Percentiles rank a stretch among this genome's conserved stretches.
Conservation (phyloP, 2,888 invertebrate genomes). For the Parnassius mnemosyne region DNA sequence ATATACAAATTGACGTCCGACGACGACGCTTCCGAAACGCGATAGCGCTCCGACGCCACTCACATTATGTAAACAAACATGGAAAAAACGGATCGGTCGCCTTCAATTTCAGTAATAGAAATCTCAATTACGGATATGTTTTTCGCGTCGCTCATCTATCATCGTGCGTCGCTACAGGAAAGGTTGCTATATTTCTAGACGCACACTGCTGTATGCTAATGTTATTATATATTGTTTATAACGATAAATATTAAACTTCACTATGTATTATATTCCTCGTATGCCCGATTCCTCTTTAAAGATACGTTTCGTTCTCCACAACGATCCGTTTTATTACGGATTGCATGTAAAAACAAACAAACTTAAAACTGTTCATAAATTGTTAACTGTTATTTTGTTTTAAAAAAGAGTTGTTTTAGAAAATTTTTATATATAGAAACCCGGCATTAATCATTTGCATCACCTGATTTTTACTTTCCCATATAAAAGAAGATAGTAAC, state of each 20-base stretch:
- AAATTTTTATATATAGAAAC: too few relatives aligned
- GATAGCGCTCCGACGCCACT: slow-evolving; percentile 70
- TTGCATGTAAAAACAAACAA: too few relatives aligned
- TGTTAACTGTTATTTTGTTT: too few relatives aligned
- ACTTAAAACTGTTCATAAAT: too few relatives aligned
- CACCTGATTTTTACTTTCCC: too few relatives aligned
- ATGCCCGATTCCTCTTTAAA: too few relatives aligned
- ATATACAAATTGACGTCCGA: slow-evolving; percentile 80
- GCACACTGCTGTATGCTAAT: slow-evolving; percentile 19
- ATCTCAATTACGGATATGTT: slow-evolving; percentile 79
- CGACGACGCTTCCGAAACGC: slow-evolving; percentile 72
- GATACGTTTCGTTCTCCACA: too few relatives aligned
- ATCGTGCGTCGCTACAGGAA: slow-evolving; percentile 49
- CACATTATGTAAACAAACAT: slow-evolving; percentile 77
- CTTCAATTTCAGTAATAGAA: slow-evolving; percentile 77
- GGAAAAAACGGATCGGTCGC: slow-evolving; percentile 65
- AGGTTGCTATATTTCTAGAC: slow-evolving; percentile 8
- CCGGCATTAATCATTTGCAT: too few relatives aligned
- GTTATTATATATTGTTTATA: slow-evolving; percentile 1
- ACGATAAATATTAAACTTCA: neutral
- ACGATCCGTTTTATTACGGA: too few relatives aligned
- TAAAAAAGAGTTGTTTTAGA: too few relatives aligned
- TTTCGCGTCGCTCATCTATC: slow-evolving; percentile 75
- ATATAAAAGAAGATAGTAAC: too few relatives aligned
- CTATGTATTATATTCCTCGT: too few relatives aligned